Evolutionary conservation across 2,113 vertebrate species (phyloP).

Genomic region (Ammodytes dubius): DNA sequence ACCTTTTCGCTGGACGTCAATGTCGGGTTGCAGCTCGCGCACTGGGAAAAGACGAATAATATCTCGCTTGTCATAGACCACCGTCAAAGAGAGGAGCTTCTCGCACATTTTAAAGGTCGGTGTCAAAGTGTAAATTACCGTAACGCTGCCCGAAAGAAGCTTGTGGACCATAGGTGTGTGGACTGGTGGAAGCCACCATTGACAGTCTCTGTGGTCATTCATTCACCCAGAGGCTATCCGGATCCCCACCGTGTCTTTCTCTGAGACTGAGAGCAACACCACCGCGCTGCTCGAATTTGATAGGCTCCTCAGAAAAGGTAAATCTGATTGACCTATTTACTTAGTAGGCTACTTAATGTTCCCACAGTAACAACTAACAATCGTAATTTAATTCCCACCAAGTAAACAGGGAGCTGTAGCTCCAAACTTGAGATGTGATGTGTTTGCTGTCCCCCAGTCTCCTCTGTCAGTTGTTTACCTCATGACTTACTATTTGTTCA

Average conservation of each 20-base stretch:
- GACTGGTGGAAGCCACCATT: not conserved
- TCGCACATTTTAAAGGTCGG: slow-evolving; percentile 77
- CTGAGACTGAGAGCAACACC: slow-evolving; percentile 82
- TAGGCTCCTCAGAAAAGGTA: slow-evolving; percentile 88
- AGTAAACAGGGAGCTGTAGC: not conserved
- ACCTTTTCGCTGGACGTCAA: slow-evolving; percentile 80
- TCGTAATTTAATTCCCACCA: not conserved
- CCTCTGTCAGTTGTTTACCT: not conserved
- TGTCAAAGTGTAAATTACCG: not conserved
- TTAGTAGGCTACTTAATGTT: no score
- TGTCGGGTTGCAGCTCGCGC: slow-evolving; percentile 75
- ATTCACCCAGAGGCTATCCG: slow-evolving; percentile 86
- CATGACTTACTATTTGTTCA: not conserved
- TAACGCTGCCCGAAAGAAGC: not conserved
- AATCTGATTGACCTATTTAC: no score
- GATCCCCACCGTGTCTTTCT: slow-evolving; percentile 91
- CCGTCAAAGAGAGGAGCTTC: slow-evolving; percentile 58
- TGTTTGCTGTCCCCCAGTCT: not conserved
- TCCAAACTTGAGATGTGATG: not conserved
- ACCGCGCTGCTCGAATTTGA: slow-evolving; percentile 90
- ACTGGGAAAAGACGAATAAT: slow-evolving; percentile 70
- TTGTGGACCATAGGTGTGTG: not conserved
- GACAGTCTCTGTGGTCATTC: not conserved
- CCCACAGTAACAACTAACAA: no score
- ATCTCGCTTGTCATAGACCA: slow-evolving; percentile 66